phyloP scores from a whole-genome alignment of 2,888 invertebrate species.

The Gandaritis pyraliata region DNA sequence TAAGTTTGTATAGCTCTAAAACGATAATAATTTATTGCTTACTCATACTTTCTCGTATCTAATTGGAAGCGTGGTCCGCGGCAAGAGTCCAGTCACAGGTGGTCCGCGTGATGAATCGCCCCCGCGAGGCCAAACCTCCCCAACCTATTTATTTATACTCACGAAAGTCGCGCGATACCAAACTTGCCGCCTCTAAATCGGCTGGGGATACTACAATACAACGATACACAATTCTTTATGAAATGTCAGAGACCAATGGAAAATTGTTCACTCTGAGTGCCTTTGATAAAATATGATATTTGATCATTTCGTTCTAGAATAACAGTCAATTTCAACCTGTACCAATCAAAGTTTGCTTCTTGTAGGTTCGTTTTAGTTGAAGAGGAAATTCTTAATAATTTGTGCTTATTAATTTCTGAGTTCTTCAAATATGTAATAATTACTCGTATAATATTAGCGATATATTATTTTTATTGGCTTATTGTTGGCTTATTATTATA shows the following conservation, averaged over 20 bases:
- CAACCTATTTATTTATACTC: slow-evolving; percentile 66
- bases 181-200: slow-evolving; percentile 54
- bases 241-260: slow-evolving; percentile 24
- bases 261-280: neutral
- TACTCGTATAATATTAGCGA: too few relatives aligned
- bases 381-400: too few relatives aligned
- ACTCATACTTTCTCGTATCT: slow-evolving; percentile 31
- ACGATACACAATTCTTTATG: slow-evolving; percentile 28
- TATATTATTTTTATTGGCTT: too few relatives aligned
- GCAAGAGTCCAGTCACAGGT: slow-evolving; percentile 72
- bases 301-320: too few relatives aligned
- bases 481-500: too few relatives aligned
- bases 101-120: slow-evolving; percentile 73
- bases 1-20: neutral
- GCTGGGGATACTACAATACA: slow-evolving; percentile 49
- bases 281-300: too few relatives aligned
- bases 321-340: too few relatives aligned
- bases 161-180: slow-evolving; percentile 56
- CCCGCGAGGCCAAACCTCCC: slow-evolving; percentile 59
- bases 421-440: too few relatives aligned
- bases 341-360: too few relatives aligned
- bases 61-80: slow-evolving; percentile 53
- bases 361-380: too few relatives aligned
- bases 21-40: slow-evolving; percentile 12
- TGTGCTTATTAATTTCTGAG: too few relatives aligned